A percentile compares a stretch with the other conserved stretches of the same genome.
phyloP scores from a whole-genome alignment of 2,888 invertebrate species.

The Miltochrista miniata region DNA sequence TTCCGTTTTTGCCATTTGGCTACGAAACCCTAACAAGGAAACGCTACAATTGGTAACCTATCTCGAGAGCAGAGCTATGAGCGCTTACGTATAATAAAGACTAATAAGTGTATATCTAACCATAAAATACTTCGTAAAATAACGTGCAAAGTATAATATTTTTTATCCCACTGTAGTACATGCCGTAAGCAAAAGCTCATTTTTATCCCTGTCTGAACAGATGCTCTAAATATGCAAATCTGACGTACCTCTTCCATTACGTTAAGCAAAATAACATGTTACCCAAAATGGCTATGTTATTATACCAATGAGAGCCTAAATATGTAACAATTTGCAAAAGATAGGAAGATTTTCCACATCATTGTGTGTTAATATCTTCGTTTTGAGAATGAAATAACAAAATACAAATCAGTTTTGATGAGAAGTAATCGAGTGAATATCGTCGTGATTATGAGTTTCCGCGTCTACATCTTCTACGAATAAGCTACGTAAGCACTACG shows the following conservation, averaged over 20 bases:
- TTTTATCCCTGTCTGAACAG: neutral
- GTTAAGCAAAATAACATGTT: constrained; percentile 3
- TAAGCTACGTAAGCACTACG: constrained; percentile 15
- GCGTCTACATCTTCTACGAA: too few species aligned
- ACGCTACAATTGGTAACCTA: too few species aligned
- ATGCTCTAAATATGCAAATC: constrained; percentile 8
- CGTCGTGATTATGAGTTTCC: too few species aligned
- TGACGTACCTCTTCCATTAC: constrained; percentile 2
- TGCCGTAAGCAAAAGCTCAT: constrained; percentile 4
- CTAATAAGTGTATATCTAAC: too few species aligned
- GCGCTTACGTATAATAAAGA: too few species aligned
- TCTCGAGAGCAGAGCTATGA: too few species aligned
- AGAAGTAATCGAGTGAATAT: too few species aligned
- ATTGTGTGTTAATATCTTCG: neutral
- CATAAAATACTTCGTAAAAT: neutral
- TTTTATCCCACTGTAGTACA: constrained; percentile 1
- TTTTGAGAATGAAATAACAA: constrained; percentile 4
- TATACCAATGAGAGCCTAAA: constrained; percentile 3
- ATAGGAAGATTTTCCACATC: constrained; percentile 8
- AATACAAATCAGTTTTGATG: too few species aligned
- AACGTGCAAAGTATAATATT: neutral
- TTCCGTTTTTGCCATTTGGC: too few species aligned
- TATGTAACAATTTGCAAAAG: constrained; percentile 2
- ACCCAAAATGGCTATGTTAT: neutral
- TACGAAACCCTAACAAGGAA: too few species aligned